Conservation (phyloP, 2,888 invertebrate genomes). For the Panopea generosa region DNA sequence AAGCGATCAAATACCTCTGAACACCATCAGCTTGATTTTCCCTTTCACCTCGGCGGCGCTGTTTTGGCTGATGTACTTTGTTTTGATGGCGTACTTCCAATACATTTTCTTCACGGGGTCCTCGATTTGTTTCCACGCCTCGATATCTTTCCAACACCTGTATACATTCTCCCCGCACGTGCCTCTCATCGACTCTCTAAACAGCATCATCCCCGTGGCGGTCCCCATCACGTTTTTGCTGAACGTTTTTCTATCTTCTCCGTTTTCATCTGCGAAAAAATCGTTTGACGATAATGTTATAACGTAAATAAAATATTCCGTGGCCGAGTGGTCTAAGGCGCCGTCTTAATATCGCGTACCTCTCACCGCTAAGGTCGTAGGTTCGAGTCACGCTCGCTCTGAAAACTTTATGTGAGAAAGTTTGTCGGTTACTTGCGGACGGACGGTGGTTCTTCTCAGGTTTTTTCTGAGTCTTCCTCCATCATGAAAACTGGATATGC, state of each 20-base stretch:
- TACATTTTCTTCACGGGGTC: conserved; percentile 51
- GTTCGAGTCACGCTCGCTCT: no score
- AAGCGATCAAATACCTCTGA: no score
- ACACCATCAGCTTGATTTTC: conserved; percentile 46
- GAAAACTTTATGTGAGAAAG: no score
- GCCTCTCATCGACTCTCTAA: conserved; percentile 66
- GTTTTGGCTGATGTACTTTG: conserved; percentile 59
- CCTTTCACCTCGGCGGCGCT: conserved; percentile 44
- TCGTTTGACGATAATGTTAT: no score
- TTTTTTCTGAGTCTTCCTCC: no score
- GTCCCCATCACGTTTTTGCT: conserved; percentile 66
- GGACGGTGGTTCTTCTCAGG: no score
- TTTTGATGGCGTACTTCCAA: conserved; percentile 64
- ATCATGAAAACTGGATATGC: no score
- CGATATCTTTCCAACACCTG: conserved; percentile 70
- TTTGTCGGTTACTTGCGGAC: no score
- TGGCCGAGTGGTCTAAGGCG: no score
- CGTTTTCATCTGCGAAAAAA: conserved; percentile 34
- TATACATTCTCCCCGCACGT: conserved; percentile 67
- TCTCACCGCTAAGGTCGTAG: no score
- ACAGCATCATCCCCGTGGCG: conserved; percentile 67
- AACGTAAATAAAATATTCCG: neutral
- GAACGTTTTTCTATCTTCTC: conserved; percentile 38
- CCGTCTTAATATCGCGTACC: no score
- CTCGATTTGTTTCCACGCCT: conserved; percentile 55